These are phyloP conservation scores for Volucella zonaria DNA, from an alignment of 2,888 invertebrate species.

Conservation along the genomic window DNA sequence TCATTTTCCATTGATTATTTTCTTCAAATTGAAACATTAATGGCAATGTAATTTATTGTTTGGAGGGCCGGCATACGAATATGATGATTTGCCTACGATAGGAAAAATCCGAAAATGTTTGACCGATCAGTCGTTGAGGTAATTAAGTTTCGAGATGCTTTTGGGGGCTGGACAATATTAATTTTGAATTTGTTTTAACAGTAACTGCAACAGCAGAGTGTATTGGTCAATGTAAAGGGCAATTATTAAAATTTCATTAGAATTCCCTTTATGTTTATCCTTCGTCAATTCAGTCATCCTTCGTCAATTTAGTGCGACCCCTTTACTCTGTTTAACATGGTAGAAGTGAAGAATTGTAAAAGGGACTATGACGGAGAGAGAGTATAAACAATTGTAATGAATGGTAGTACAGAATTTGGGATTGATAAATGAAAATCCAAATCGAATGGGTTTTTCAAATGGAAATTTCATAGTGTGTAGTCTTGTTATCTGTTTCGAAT, in stretches of 20 bases:
- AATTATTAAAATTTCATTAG: conserved; percentile 66
- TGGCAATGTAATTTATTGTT: conserved; percentile 66
- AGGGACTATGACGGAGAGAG: neutral
- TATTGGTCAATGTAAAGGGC: neutral
- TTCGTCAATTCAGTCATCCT: neutral
- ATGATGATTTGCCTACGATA: conserved; percentile 46
- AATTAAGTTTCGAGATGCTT: conserved; percentile 29
- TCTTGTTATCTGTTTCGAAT: too few relatives aligned
- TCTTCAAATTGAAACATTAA: conserved; percentile 71
- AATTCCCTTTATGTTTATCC: neutral
- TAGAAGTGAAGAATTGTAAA: too few relatives aligned
- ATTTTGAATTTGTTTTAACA: conserved; percentile 56
- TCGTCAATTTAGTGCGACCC: too few relatives aligned
- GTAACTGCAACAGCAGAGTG: conserved; percentile 9
- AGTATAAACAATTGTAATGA: neutral
- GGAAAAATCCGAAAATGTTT: conserved; percentile 48
- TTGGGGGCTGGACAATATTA: conserved; percentile 45
- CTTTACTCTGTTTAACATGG: too few relatives aligned
- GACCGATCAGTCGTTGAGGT: conserved; percentile 24
- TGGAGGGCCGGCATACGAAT: neutral
- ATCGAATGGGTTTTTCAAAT: conserved; percentile 34
- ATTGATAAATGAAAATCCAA: conserved; percentile 55
- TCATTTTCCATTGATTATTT: conserved; percentile 72
- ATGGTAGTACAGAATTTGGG: conserved; percentile 9
- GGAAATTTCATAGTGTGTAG: too few relatives aligned